Evolutionary conservation across 2,888 invertebrate genomes (phyloP).

Genomic region (Trachelus stipa): DNA sequence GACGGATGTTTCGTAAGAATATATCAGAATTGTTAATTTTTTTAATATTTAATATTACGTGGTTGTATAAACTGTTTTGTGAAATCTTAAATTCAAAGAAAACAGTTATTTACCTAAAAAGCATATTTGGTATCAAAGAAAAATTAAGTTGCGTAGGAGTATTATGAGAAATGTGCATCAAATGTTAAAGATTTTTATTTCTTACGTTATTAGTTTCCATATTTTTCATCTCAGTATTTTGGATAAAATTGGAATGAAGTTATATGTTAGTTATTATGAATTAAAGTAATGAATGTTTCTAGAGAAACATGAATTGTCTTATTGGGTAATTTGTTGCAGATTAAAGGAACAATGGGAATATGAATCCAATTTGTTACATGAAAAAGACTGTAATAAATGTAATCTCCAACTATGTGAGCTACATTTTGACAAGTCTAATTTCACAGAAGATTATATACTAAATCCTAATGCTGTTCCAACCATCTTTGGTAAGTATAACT

Average conservation of each 20-base stretch:
- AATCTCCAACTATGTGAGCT: conserved; percentile 38
- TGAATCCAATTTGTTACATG: conserved; percentile 26
- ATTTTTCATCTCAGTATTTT: neutral
- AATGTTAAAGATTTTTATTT: neutral
- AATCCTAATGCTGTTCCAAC: conserved; percentile 38
- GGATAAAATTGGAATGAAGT: neutral
- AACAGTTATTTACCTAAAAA: neutral
- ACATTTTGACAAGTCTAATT: conserved; percentile 39
- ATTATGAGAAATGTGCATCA: neutral
- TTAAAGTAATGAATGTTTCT: neutral
- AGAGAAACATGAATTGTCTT: neutral
- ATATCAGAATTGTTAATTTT: neutral
- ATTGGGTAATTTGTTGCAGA: conserved; percentile 25
- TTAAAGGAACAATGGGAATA: conserved; percentile 36
- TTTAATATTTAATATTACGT: neutral
- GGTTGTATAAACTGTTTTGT: neutral
- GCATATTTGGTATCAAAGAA: neutral
- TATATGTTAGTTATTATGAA: neutral
- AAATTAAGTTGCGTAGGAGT: neutral
- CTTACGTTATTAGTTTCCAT: neutral
- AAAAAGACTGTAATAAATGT: neutral
- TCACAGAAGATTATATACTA: conserved; percentile 28
- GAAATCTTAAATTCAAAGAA: neutral
- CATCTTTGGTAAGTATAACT: conserved; percentile 29
- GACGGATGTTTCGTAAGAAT: conserved; percentile 10